phyloP scores from a whole-genome alignment of 2,888 invertebrate genomes.

The Liodrosophila aerea region DNA sequence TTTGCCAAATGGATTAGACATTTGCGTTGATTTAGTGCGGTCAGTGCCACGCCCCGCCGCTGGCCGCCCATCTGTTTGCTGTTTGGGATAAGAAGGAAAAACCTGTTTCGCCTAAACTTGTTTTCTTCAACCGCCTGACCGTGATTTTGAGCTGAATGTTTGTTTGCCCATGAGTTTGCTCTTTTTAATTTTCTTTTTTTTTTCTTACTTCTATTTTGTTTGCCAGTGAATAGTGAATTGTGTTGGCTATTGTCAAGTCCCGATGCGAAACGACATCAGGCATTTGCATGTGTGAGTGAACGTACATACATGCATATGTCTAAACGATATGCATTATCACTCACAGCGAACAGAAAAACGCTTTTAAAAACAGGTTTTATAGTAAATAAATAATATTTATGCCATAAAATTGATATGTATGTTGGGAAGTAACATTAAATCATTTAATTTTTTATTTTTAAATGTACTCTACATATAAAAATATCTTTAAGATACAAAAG shows the following conservation, averaged over 20 bases:
- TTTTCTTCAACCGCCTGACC: slow-evolving; percentile 57
- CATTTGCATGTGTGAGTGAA: slow-evolving; percentile 1
- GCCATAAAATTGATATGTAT: too few species aligned
- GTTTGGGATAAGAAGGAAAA: slow-evolving; percentile 23
- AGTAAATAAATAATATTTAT: too few species aligned
- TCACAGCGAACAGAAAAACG: too few species aligned
- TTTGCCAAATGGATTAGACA: slow-evolving; percentile 36
- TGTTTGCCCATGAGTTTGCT: slow-evolving; percentile 47
- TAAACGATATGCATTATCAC: not conserved
- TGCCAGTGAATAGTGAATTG: slow-evolving; percentile 4
- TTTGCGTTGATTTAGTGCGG: slow-evolving; percentile 58
- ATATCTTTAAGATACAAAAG: too few species aligned
- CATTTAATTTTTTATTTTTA: too few species aligned
- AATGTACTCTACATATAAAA: too few species aligned
- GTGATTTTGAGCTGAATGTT: slow-evolving; percentile 63
- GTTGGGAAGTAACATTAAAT: too few species aligned
- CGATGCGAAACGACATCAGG: slow-evolving; percentile 35
- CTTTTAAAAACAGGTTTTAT: too few species aligned
- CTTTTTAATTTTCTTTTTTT: slow-evolving; percentile 17
- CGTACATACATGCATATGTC: not conserved
- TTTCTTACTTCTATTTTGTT: slow-evolving; percentile 6
- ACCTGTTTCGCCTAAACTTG: slow-evolving; percentile 65
- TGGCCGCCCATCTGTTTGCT: slow-evolving; percentile 21
- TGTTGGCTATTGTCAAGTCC: slow-evolving; percentile 52
- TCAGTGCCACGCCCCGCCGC: slow-evolving; percentile 59